These are phyloP conservation scores for Aplysina aerophoba DNA, from an alignment of 37 sponge, comb jelly and placozoan genomes.

Conservation along the genomic window DNA sequence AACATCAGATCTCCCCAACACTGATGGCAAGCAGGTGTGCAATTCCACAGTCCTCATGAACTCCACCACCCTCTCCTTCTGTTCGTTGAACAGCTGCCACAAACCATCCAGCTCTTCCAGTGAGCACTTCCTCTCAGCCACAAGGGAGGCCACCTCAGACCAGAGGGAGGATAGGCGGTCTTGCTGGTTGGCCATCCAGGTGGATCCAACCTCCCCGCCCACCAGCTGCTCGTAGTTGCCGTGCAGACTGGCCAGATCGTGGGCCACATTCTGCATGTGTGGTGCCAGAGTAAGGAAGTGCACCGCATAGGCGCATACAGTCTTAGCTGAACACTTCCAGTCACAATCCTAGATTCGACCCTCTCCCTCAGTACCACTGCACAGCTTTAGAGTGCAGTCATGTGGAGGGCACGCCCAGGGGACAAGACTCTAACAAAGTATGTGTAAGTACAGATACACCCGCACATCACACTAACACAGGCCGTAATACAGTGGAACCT, in stretches of 20 bases:
- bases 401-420: background rate
- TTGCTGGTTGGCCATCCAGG: conserved; percentile 35
- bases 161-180: conserved; percentile 3
- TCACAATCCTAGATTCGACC: no score
- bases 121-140: conserved; percentile 29
- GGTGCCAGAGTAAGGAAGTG: no score
- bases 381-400: no score
- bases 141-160: background rate
- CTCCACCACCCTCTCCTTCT: conserved; percentile 38
- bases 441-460: background rate
- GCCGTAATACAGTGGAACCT: background rate
- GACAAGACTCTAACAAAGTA: background rate
- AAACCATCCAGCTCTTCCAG: conserved; percentile 46
- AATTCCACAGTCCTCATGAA: conserved; percentile 51
- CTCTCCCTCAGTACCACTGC: no score
- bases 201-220: background rate
- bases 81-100: conserved; percentile 59
- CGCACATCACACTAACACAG: background rate
- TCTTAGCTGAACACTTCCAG: no score
- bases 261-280: background rate
- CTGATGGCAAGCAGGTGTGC: background rate
- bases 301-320: no score
- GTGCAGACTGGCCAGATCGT: background rate
- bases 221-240: background rate
- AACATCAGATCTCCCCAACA: background rate